A percentile compares a stretch with the other conserved stretches of the same genome.
Conservation (phyloP, 2,113 vertebrate genomes). For the Sterna hirundo region DNA sequence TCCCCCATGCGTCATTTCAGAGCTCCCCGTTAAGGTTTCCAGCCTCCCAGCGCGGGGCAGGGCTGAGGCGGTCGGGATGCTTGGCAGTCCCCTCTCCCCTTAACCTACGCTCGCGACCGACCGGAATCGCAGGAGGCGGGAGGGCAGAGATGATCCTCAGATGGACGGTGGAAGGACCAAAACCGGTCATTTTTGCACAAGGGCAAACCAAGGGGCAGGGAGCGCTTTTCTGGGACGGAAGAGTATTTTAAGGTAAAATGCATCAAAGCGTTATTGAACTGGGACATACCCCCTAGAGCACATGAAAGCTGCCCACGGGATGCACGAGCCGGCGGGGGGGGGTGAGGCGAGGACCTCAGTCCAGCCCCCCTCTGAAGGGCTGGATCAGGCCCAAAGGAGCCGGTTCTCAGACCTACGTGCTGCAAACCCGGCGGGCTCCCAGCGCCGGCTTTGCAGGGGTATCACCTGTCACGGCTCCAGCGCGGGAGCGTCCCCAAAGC, state of each 20-base stretch:
- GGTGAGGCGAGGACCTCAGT: not conserved
- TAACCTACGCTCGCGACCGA: rapidly evolving
- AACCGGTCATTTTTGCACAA: not conserved
- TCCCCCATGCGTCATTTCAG: not conserved
- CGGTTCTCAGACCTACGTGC: not conserved
- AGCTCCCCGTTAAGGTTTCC: not conserved
- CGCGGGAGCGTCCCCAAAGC: not conserved
- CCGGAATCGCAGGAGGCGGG: not conserved
- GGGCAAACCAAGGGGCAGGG: not conserved
- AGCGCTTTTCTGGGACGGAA: not conserved
- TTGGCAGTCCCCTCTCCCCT: not conserved
- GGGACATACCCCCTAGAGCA: not conserved
- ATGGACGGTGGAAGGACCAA: not conserved
- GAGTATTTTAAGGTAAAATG: conserved; percentile 39
- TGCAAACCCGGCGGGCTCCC: not conserved
- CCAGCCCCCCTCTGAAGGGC: not conserved
- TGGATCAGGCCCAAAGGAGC: conserved; percentile 30
- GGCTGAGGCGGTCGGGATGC: not conserved
- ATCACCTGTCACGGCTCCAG: conserved; percentile 17
- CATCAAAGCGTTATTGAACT: not conserved
- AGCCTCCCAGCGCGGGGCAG: not conserved
- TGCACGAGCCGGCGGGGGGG: not conserved
- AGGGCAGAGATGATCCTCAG: not conserved
- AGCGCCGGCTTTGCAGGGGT: not conserved
- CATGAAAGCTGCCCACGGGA: not conserved